Percentiles rank a stretch among this genome's conserved stretches.
Conservation (phyloP, 2,797 vertebrate genomes). For the Enteromius mattozi region DNA sequence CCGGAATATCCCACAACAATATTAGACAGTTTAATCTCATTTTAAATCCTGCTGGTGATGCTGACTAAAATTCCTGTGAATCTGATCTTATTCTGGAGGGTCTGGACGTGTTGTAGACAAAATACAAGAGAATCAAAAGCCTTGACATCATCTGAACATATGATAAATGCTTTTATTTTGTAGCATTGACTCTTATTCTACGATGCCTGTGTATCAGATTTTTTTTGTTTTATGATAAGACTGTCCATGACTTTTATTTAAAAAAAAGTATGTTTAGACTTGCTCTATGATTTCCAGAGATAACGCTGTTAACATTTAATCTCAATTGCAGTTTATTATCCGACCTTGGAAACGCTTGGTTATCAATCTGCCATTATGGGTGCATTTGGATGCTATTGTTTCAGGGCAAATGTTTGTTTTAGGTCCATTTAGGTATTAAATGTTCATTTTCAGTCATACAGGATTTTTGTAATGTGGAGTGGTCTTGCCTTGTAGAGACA, state of each 20-base stretch:
- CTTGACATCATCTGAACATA: neutral
- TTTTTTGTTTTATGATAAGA: neutral
- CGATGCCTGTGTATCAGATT: neutral
- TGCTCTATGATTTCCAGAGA: neutral
- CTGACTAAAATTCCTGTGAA: neutral
- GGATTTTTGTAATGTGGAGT: no score
- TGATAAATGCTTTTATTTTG: neutral
- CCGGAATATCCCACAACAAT: conserved; percentile 7
- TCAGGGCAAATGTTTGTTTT: neutral
- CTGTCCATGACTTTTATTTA: neutral
- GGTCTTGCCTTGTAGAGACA: neutral
- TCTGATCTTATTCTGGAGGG: conserved; percentile 26
- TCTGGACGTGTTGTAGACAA: conserved; percentile 17
- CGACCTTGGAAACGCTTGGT: neutral
- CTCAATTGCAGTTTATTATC: neutral
- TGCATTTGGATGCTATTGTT: neutral
- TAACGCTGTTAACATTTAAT: neutral
- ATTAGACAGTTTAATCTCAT: conserved; percentile 28
- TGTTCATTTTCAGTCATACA: no score
- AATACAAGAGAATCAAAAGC: neutral
- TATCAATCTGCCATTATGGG: neutral
- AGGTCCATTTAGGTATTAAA: neutral
- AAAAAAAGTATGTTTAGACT: neutral
- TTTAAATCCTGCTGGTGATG: neutral
- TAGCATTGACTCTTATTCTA: neutral